phyloP scores from a whole-genome alignment of 2,888 invertebrate genomes.

The Lingula anatina region DNA sequence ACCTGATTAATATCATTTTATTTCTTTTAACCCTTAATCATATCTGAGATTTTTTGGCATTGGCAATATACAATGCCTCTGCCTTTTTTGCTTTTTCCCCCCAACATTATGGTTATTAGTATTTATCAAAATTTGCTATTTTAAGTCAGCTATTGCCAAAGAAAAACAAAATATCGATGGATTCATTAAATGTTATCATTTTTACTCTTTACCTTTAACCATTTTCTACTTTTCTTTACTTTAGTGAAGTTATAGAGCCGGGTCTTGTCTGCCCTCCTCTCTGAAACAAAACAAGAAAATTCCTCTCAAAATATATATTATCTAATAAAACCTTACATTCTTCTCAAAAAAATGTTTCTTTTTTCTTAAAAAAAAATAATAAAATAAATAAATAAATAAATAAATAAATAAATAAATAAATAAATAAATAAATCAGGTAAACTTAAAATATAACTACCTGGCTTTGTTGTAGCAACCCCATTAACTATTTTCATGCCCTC shows the following conservation, averaged over 20 bases:
- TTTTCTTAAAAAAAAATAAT: too few species aligned
- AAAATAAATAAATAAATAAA: too few species aligned
- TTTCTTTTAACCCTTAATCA: too few species aligned
- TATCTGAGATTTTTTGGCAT: too few species aligned
- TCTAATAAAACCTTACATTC: not conserved
- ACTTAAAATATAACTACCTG: conserved; percentile 56
- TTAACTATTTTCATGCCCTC: conserved; percentile 60
- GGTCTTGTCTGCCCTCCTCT: conserved; percentile 68
- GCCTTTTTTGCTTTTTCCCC: too few species aligned
- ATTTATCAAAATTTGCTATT: not conserved
- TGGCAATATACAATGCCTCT: too few species aligned
- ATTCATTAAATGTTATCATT: not conserved
- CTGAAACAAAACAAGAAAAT: conserved; percentile 55
- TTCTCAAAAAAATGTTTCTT: too few species aligned
- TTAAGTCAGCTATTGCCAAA: not conserved
- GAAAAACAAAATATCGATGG: not conserved
- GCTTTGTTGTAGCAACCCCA: conserved; percentile 62
- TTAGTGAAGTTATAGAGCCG: conserved; percentile 77
- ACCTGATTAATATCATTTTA: not conserved
- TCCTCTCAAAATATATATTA: too few species aligned
- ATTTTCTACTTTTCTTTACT: conserved; percentile 75
- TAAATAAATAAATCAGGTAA: not conserved
- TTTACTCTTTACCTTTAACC: conserved; percentile 65
- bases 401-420: too few species aligned
- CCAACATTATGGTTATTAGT: too few species aligned